Percentiles rank a stretch among this genome's conserved stretches.
These are phyloP conservation scores for Diceros bicornis DNA, from an alignment of 2,797 vertebrate genomes.

Conservation along the genomic window DNA sequence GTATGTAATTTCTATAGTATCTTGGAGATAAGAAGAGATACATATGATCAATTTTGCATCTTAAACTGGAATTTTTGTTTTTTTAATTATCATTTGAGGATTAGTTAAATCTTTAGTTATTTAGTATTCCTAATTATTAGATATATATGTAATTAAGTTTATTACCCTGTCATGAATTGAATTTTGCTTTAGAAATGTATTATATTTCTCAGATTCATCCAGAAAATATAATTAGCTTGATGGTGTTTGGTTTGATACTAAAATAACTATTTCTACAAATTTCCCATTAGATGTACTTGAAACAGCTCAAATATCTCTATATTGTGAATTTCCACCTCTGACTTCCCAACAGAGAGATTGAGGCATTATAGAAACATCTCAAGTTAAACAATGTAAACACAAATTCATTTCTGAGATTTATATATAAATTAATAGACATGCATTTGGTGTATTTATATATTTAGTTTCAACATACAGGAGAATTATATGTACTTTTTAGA, in stretches of 20 bases:
- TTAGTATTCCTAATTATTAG: background rate
- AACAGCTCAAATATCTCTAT: background rate
- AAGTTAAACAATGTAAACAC: background rate
- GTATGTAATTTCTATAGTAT: background rate
- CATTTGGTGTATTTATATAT: background rate
- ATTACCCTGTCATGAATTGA: background rate
- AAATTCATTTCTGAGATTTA: background rate
- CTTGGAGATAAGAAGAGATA: background rate
- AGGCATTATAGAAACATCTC: background rate
- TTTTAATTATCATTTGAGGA: background rate
- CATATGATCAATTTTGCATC: background rate
- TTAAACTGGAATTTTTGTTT: background rate
- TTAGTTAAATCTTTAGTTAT: background rate
- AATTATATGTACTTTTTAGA: background rate
- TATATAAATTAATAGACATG: background rate
- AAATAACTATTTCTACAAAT: background rate
- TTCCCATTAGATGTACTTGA: background rate
- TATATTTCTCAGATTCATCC: background rate
- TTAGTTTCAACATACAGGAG: background rate
- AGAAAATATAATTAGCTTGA: background rate
- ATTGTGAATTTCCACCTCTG: background rate
- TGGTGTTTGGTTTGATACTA: background rate
- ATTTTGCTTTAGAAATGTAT: slow-evolving; percentile 6
- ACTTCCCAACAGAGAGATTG: background rate
- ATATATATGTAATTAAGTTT: background rate